Evolutionary conservation across 2,888 invertebrate genomes (phyloP).

Genomic region (Gymnocheta viridis): DNA sequence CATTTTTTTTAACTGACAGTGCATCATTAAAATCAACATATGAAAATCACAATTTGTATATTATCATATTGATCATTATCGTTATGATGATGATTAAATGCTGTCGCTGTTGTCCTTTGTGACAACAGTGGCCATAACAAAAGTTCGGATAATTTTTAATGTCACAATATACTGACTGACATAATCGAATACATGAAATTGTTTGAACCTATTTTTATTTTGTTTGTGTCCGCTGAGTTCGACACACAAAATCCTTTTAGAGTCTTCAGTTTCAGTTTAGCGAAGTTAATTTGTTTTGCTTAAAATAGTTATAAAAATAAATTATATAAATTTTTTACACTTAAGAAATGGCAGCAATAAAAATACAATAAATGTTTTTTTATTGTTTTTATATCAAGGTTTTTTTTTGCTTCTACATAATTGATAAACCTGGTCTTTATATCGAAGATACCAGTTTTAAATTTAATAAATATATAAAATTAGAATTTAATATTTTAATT

Average conservation of each 20-base stretch:
- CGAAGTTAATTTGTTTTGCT: no score
- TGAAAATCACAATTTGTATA: constrained; percentile 47
- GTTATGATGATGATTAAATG: constrained; percentile 14
- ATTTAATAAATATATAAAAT: not conserved
- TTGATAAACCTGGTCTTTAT: not conserved
- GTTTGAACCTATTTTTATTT: not conserved
- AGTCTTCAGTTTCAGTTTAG: no score
- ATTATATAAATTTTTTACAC: not conserved
- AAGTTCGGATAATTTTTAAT: constrained; percentile 12
- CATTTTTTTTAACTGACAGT: constrained; percentile 36
- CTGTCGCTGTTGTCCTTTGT: not conserved
- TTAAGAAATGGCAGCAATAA: not conserved
- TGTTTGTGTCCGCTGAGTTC: not conserved
- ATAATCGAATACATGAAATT: constrained; percentile 29
- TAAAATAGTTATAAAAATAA: not conserved
- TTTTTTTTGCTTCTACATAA: not conserved
- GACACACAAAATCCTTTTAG: not conserved
- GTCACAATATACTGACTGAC: constrained; percentile 6
- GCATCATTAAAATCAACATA: constrained; percentile 31
- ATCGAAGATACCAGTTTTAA: not conserved
- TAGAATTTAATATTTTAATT: not conserved
- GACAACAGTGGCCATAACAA: constrained; percentile 15
- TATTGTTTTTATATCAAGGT: not conserved
- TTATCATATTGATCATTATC: constrained; percentile 7
- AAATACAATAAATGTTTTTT: not conserved